Evolutionary conservation across 2,113 vertebrate genomes (phyloP).

Genomic region (Poecile atricapillus): DNA sequence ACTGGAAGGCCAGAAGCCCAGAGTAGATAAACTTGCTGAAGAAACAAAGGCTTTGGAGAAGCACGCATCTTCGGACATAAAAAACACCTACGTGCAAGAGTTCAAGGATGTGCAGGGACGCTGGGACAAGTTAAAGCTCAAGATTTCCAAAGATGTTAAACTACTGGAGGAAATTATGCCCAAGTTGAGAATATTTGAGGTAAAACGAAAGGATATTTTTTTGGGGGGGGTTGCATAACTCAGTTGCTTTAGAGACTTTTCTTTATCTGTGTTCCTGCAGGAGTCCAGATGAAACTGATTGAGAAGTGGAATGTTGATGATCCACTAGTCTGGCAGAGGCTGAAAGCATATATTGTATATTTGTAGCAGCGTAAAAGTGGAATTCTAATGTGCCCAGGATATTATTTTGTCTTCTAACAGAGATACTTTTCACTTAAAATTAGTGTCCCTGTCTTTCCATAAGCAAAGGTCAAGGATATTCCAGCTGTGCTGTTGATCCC

Average conservation of each 20-base stretch:
- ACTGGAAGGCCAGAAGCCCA: constrained; percentile 78
- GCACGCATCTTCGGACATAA: constrained; percentile 8
- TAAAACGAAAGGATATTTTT: constrained; percentile 33
- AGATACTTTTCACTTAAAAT: background rate
- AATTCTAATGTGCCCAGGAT: background rate
- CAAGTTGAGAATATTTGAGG: constrained; percentile 87
- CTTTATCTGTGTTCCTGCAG: background rate
- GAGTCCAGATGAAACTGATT: background rate
- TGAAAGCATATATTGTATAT: background rate
- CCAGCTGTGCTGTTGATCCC: background rate
- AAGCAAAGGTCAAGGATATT: background rate
- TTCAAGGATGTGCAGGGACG: constrained; percentile 70
- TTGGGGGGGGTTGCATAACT: background rate
- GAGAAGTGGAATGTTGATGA: background rate
- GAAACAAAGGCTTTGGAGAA: constrained; percentile 74
- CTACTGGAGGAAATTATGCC: constrained; percentile 83
- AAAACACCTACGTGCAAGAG: constrained; percentile 65
- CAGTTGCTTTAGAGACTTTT: background rate
- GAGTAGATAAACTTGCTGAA: constrained; percentile 71
- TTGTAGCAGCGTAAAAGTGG: background rate
- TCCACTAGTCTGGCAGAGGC: background rate
- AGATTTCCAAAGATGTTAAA: constrained; percentile 77
- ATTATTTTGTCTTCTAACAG: background rate
- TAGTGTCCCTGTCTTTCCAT: background rate
- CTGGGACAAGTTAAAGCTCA: constrained; percentile 82